Evolutionary conservation across 2,113 vertebrate genomes (phyloP).

Genomic region (Ursus arctos): DNA sequence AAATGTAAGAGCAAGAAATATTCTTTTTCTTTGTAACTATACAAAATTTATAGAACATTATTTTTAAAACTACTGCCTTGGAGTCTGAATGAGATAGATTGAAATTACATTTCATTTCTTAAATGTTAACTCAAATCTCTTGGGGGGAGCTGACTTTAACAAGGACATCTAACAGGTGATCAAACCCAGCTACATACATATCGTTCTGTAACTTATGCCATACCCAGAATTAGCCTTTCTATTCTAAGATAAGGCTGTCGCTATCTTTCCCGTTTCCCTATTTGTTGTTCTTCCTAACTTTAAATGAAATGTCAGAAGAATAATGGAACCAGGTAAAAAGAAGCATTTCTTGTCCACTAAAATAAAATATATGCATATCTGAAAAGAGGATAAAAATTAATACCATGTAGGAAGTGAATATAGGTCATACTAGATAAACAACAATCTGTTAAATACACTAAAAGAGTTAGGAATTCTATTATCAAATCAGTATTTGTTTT

Average conservation of each 20-base stretch:
- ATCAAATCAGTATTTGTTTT: background rate
- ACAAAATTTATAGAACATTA: background rate
- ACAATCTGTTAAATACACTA: background rate
- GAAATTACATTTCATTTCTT: background rate
- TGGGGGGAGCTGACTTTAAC: background rate
- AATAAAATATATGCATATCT: background rate
- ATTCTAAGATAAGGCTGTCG: background rate
- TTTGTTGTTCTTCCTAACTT: background rate
- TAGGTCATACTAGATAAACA: background rate
- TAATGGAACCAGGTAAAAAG: background rate
- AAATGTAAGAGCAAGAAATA: background rate
- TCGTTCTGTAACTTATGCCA: background rate
- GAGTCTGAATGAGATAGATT: background rate
- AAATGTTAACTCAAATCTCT: background rate
- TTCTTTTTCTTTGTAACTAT: background rate
- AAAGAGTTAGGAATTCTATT: background rate
- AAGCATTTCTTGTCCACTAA: background rate
- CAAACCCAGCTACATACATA: background rate
- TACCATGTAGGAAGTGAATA: background rate
- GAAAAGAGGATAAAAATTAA: background rate
- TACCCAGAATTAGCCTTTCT: background rate
- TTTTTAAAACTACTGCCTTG: background rate
- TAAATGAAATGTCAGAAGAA: background rate
- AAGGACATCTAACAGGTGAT: background rate
- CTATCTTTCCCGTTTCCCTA: background rate